Evolutionary conservation across 2,888 invertebrate species (phyloP).

Genomic region (Erebia palarica): DNA sequence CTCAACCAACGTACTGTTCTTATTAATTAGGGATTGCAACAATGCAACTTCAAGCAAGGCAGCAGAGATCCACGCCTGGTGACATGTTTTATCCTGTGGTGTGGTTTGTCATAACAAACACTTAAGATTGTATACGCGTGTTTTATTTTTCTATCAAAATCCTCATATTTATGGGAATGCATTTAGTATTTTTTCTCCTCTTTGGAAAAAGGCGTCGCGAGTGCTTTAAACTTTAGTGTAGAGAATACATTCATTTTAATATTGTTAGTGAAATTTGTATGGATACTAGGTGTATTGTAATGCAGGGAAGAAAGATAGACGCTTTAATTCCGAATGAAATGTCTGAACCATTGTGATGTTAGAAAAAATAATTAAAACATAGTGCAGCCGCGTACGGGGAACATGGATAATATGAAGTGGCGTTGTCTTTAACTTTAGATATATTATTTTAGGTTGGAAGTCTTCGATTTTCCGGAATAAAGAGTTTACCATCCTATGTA

Average conservation of each 20-base stretch:
- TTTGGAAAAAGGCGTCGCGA: constrained; percentile 25
- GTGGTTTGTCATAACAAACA: too few relatives aligned
- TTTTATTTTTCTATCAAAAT: background rate
- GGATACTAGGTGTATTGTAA: constrained; percentile 20
- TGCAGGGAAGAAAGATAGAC: constrained; percentile 17
- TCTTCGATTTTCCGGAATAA: too few relatives aligned
- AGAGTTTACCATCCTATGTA: too few relatives aligned
- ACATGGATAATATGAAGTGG: constrained; percentile 4
- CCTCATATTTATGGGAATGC: constrained; percentile 20
- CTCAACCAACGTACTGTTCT: too few relatives aligned
- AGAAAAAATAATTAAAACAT: constrained; percentile 18
- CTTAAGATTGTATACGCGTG: background rate
- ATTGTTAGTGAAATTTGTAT: constrained; percentile 25
- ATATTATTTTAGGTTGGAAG: background rate
- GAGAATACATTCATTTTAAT: constrained; percentile 27
- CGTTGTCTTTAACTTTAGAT: background rate
- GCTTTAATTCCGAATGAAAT: constrained; percentile 16
- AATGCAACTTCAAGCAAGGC: too few relatives aligned
- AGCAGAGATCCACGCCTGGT: too few relatives aligned
- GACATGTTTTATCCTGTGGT: too few relatives aligned
- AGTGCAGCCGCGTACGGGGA: background rate
- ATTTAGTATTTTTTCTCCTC: constrained; percentile 21
- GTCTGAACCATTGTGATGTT: constrained; percentile 22
- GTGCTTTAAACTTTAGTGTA: constrained; percentile 15
- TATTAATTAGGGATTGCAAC: too few relatives aligned